Conservation (phyloP, 2,888 invertebrate species). For the Acronicta aceris region DNA sequence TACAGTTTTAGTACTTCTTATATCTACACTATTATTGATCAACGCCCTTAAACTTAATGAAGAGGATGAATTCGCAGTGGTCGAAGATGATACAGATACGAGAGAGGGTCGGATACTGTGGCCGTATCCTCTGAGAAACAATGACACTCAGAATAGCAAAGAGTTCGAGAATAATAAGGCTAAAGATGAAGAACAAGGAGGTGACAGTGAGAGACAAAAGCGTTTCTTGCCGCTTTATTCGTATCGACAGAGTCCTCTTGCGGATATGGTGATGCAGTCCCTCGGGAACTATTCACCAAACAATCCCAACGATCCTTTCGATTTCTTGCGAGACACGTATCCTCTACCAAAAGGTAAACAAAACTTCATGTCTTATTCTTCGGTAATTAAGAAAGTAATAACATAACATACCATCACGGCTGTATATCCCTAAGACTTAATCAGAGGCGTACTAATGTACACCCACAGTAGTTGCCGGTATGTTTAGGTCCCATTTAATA, state of each 20-base stretch:
- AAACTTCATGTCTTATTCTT: neutral
- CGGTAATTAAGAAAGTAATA: too few relatives aligned
- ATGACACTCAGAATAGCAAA: conserved; percentile 51
- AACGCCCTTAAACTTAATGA: conserved; percentile 58
- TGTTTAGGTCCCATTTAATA: too few relatives aligned
- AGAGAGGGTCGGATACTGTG: conserved; percentile 72
- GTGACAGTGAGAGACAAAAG: conserved; percentile 53
- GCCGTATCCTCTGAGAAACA: conserved; percentile 69
- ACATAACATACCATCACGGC: too few relatives aligned
- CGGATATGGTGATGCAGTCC: conserved; percentile 80
- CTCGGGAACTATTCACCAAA: conserved; percentile 70
- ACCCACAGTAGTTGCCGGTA: too few relatives aligned
- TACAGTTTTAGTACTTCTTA: conserved; percentile 49
- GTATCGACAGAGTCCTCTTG: conserved; percentile 76
- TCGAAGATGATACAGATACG: conserved; percentile 62
- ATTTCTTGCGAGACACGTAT: conserved; percentile 80
- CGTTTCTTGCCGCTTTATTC: conserved; percentile 71
- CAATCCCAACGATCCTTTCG: conserved; percentile 77
- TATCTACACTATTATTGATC: conserved; percentile 47
- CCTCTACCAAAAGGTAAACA: conserved; percentile 80
- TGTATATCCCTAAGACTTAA: too few relatives aligned
- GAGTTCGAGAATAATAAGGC: conserved; percentile 31
- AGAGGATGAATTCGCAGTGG: conserved; percentile 64
- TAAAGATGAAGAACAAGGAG: conserved; percentile 27
- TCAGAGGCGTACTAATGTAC: too few relatives aligned